These are phyloP conservation scores for Thalassaphorura encarpata DNA, from an alignment of 1,140 invertebrate species.

Conservation along the genomic window DNA sequence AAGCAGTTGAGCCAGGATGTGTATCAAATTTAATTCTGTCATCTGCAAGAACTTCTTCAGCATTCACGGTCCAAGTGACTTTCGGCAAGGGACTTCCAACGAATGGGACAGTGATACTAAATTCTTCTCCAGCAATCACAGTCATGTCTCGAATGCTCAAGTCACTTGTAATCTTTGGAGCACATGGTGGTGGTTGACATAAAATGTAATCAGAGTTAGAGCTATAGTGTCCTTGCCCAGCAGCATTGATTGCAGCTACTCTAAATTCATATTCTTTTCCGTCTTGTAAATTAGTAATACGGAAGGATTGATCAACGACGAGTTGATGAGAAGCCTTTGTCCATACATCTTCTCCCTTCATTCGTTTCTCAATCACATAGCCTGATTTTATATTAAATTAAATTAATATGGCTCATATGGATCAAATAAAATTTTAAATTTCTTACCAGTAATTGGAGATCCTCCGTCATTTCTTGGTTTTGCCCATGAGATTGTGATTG, in stretches of 20 bases:
- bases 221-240: conserved; percentile 85
- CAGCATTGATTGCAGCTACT: conserved; percentile 90
- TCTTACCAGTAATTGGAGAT: conserved; percentile 42
- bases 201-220: conserved; percentile 81
- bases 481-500: conserved; percentile 85
- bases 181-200: conserved; percentile 71
- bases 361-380: conserved; percentile 85
- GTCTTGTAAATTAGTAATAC: conserved; percentile 77
- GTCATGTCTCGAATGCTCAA: conserved; percentile 87
- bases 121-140: conserved; percentile 88
- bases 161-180: conserved; percentile 86
- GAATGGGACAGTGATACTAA: conserved; percentile 90
- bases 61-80: conserved; percentile 77
- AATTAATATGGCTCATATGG: too few species aligned
- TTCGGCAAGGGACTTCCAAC: conserved; percentile 79
- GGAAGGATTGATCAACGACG: conserved; percentile 47
- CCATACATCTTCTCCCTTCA: conserved; percentile 82
- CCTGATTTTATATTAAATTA: conserved; percentile 71
- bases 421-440: too few species aligned
- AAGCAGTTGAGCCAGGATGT: conserved; percentile 64
- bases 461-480: conserved; percentile 90
- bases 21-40: conserved; percentile 81
- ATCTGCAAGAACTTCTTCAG: conserved; percentile 66
- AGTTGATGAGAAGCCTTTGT: conserved; percentile 73
- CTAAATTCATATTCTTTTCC: conserved; percentile 97